Base-by-base conservation (phyloP, 2,888 invertebrate genomes). In the Arenicola marina region DNA sequence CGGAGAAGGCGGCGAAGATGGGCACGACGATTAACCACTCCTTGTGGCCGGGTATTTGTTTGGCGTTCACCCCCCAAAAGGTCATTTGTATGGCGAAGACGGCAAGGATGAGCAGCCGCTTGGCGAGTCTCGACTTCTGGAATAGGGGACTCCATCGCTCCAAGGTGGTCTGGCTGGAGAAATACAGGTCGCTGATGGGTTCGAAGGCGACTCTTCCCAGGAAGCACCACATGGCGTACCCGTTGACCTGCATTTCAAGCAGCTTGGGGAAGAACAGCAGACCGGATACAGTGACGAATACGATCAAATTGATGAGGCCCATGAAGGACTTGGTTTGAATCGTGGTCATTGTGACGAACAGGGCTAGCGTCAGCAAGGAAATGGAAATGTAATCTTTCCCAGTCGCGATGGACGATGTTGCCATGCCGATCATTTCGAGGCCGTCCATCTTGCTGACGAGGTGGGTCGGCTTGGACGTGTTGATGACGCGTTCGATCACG, bases 1-100 rank as follows among this genome's bases (percentile, higher is more conserved):
- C 51, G 2, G 73, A 73, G 62, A 76, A 73, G 1, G 72, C 73
- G 21, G 72, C 66, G 65, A 76, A 83, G 24, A 83, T 51, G n/a
- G 83, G 82, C 34, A 82, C 76, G 1, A 83, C 83, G 24, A 83
- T 75, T 68, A 74, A 82, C 83, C 83, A 83, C 62, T 83, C 83
- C 64, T 83, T 81, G 66, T 82, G 83, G 58, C 63, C 71, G n/a
- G 74, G 71, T 18, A 77, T 75, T 51, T 73, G 67, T 31, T 65
- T 58, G 18, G 79, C 80, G 59, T 76, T 69, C 34, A 77, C 32
- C n/a, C 62, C 64, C 38, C 69, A 74, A 33, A 75, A 73, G 7
- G 67, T 62, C 26, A 78, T 34, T 63, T 80, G 74, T 11, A 78
- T 32, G 18, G 68, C 4, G 51, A 77, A 71, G 24, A 78, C 61